A percentile compares a stretch with the other conserved stretches of the same genome.
phyloP scores from a whole-genome alignment of 2,797 vertebrate genomes.

The Anomalospiza imberbis region DNA sequence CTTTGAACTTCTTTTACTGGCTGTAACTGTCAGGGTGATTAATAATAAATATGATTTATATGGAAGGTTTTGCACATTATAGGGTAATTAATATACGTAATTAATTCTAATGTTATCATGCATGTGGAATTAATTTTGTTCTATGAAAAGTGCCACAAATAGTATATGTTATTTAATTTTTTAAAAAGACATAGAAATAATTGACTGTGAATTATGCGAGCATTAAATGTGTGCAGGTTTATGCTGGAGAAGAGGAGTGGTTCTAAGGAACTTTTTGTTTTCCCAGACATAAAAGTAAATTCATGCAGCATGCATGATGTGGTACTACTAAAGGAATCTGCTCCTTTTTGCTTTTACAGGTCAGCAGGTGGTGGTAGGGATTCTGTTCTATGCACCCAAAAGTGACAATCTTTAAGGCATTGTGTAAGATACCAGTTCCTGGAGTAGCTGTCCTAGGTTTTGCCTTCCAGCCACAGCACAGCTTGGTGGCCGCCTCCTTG shows the following conservation, averaged over 20 bases:
- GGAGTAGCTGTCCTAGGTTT: not conserved
- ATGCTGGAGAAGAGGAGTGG: not conserved
- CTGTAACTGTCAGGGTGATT: not conserved
- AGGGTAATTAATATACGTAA: not conserved
- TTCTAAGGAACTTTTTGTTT: not conserved
- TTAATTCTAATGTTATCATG: not conserved
- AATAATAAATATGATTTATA: not conserved
- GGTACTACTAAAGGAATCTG: not conserved
- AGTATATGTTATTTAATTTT: not conserved
- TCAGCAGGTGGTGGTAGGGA: not conserved
- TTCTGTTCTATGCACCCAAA: not conserved
- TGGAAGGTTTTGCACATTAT: not conserved
- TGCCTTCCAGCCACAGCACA: not conserved
- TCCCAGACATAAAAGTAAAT: not conserved
- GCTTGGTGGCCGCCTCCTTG: not conserved
- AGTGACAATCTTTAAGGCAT: rapidly evolving
- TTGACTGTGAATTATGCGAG: not conserved
- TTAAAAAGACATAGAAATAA: not conserved
- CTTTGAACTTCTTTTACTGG: not conserved
- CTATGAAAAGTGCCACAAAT: not conserved
- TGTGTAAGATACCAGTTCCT: not conserved
- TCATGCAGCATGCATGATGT: rapidly evolving
- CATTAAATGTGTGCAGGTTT: rapidly evolving
- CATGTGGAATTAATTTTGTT: not conserved
- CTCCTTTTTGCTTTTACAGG: not conserved